phyloP scores from a whole-genome alignment of 2,113 vertebrate genomes.

The Catharus bicknelli region DNA sequence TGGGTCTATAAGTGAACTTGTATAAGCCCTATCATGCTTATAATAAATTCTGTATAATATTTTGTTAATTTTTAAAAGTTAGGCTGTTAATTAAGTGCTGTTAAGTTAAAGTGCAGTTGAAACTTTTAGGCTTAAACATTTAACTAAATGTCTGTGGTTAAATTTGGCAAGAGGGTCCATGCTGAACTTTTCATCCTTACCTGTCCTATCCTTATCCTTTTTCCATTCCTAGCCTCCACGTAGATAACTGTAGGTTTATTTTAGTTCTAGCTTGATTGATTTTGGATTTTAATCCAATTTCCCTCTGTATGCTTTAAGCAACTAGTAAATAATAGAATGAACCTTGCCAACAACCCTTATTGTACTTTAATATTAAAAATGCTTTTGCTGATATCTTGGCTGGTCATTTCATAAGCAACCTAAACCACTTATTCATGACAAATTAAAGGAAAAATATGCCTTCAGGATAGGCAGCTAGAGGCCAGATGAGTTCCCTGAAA shows the following conservation, averaged over 20 bases:
- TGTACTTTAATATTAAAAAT: background rate
- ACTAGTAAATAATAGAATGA: background rate
- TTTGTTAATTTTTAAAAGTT: background rate
- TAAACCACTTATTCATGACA: background rate
- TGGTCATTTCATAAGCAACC: background rate
- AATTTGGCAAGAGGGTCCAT: background rate
- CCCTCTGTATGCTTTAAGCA: background rate
- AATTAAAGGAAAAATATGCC: background rate
- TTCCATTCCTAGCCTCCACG: fast-evolving
- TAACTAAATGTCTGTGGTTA: background rate
- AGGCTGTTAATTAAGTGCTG: background rate
- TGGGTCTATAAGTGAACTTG: background rate
- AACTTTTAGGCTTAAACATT: background rate
- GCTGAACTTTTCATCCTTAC: background rate
- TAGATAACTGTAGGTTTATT: background rate
- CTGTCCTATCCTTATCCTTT: background rate
- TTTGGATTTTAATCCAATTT: background rate
- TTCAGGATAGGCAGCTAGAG: background rate
- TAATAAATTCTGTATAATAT: background rate
- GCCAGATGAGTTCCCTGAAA: background rate
- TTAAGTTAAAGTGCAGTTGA: background rate
- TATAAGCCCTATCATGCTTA: fast-evolving
- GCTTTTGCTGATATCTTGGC: background rate
- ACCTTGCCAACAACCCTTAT: background rate
- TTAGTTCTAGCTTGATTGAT: background rate